Conservation (phyloP, 2,113 vertebrate species). For the Dipodomys merriami region DNA sequence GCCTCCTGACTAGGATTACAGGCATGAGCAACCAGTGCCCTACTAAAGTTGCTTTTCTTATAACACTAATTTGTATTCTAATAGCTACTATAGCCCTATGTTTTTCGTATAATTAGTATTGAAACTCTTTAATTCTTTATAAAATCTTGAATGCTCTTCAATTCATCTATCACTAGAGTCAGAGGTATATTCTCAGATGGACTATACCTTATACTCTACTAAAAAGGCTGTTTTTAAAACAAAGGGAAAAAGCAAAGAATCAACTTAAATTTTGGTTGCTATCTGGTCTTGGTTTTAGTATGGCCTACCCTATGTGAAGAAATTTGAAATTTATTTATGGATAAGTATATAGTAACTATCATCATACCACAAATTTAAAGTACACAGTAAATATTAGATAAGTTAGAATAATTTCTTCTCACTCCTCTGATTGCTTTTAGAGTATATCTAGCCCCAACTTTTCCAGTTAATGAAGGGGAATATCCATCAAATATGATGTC, state of each 20-base stretch:
- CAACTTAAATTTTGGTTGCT: not conserved
- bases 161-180: not conserved
- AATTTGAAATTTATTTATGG: not conserved
- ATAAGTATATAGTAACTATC: not conserved
- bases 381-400: constrained; percentile 19
- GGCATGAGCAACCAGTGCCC: too few species aligned
- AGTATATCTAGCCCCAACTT: not conserved
- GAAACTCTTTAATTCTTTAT: not conserved
- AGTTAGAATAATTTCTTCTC: not conserved
- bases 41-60: not conserved
- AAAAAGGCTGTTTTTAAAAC: not conserved
- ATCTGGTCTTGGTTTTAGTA: constrained; percentile 16
- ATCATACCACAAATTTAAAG: constrained; percentile 25
- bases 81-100: not conserved
- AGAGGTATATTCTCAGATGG: not conserved
- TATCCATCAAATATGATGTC: not conserved
- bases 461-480: not conserved
- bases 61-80: not conserved
- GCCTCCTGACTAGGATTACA: too few species aligned
- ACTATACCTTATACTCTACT: not conserved
- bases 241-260: not conserved
- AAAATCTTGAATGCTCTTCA: constrained; percentile 13
- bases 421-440: not conserved
- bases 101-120: constrained; percentile 9
- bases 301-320: not conserved